Base-by-base conservation (phyloP, 2,113 vertebrate species). In the Pelecanus crispus region DNA sequence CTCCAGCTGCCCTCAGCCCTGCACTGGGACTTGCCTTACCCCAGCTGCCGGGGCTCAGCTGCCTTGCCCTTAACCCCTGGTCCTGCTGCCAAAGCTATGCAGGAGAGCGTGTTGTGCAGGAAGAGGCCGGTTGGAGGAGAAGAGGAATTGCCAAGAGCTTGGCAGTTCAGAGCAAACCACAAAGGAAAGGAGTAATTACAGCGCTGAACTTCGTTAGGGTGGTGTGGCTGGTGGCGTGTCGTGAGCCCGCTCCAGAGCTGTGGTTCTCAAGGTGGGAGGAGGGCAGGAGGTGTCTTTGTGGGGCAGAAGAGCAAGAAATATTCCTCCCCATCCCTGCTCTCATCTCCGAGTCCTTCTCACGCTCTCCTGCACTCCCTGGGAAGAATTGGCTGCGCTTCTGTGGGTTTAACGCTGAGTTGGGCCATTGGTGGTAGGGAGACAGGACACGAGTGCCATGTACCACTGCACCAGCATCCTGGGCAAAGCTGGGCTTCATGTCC, bases 61-160 rank as follows among this genome's bases (percentile, higher is more conserved):
- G 88, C 72, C 50, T 67, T 79, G 53, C 50, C 70, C 56, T 55
- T 73, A 77, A 56, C 72, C 65, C 77, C 79, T 70, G 0, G 2
- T 81, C 68, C 52, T 1, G 6, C 81, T 91, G 94, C 87, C 36
- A 28, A 0, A 95, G 90, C 92, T 28, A 63, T 88, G 74, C 77
- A 90, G 92, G 88, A 86, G 75, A 95, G 62, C 20, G 6, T 85
- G 87, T n/a, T 87, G 90, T 40, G 85, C 88, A 78, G 95, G 95
- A 95, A 88, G 92, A n/a, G 95, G 88, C 88, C 1, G 2, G 44
- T 13, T 2, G 21, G 90, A 93, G 93, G 90, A 95, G 83, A 80
- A 36, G 4, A 36, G 34, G 85, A 55, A 26, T 79, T 3, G 0
- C 71, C 1, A 14, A 38, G 73, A 94, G 31, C 55, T 94, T 21